Percentiles rank a stretch among this genome's conserved stretches.
phyloP scores from a whole-genome alignment of 2,888 invertebrate species.

The Acleris emargana region DNA sequence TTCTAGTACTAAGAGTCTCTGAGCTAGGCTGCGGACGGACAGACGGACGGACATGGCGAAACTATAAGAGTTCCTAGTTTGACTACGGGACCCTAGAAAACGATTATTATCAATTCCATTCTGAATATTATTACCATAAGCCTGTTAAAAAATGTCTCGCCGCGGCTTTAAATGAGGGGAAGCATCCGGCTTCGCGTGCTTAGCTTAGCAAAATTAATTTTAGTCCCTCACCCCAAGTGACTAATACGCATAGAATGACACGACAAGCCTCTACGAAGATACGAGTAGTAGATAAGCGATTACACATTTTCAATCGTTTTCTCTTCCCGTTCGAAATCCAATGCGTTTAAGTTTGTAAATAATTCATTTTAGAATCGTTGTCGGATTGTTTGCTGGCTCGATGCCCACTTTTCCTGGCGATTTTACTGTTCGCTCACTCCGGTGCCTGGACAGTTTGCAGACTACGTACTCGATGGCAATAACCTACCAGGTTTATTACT shows the following conservation, averaged over 20 bases:
- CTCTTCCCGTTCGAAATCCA: constrained; percentile 53
- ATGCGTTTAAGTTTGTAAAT: constrained; percentile 42
- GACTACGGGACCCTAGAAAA: no score
- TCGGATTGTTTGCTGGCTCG: constrained; percentile 58
- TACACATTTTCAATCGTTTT: constrained; percentile 41
- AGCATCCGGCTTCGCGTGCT: constrained; percentile 52
- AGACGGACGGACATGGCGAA: no score
- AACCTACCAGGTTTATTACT: constrained; percentile 68
- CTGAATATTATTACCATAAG: constrained; percentile 10
- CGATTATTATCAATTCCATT: no score
- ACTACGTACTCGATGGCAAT: constrained; percentile 69
- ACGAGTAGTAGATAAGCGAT: constrained; percentile 1
- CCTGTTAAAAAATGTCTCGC: constrained; percentile 42
- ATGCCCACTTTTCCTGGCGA: constrained; percentile 74
- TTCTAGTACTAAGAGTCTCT: no score
- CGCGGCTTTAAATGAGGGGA: constrained; percentile 44
- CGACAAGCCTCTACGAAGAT: no score
- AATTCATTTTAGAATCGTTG: constrained; percentile 57
- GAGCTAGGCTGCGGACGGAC: no score
- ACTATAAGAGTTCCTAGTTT: no score
- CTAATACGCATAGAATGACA: constrained; percentile 50
- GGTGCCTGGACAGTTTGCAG: constrained; percentile 67
- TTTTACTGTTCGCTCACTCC: constrained; percentile 61
- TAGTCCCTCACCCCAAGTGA: constrained; percentile 49
- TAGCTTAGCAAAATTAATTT: constrained; percentile 56